Conservation (phyloP, 2,797 vertebrate species). For the Eulemur albifrons region DNA sequence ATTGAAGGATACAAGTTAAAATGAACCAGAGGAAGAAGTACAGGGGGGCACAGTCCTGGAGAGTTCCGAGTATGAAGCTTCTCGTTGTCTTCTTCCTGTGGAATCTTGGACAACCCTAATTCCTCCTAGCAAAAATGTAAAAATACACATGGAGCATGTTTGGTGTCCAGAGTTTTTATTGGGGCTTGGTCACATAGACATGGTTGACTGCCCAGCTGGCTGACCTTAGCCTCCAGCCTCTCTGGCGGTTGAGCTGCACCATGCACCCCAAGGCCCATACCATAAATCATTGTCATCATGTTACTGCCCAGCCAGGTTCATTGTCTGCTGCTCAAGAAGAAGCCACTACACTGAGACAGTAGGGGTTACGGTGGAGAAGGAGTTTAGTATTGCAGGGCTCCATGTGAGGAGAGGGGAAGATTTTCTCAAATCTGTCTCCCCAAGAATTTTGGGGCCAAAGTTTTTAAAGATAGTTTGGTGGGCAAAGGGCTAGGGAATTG, state of each 20-base stretch:
- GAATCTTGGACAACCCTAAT: neutral
- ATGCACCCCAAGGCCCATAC: neutral
- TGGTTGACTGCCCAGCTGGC: neutral
- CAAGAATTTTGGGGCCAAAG: no score
- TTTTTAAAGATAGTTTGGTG: no score
- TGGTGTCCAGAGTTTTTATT: neutral
- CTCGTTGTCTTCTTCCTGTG: neutral
- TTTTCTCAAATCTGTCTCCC: no score
- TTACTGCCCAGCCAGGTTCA: no score
- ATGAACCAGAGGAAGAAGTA: neutral
- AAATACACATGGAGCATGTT: neutral
- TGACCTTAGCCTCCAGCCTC: neutral
- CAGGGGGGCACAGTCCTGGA: neutral
- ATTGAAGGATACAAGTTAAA: neutral
- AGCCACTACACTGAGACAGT: no score
- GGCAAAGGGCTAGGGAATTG: no score
- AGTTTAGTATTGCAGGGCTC: no score
- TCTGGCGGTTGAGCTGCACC: neutral
- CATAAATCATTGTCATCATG: neutral
- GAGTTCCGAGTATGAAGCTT: neutral
- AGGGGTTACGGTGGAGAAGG: no score
- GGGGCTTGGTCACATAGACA: neutral
- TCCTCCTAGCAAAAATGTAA: neutral
- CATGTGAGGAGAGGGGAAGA: no score
- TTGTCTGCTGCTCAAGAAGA: no score